A percentile compares a stretch with the other conserved stretches of the same genome.
These are phyloP conservation scores for Rachycentron canadum DNA, from an alignment of 2,797 vertebrate species.

Conservation along the genomic window DNA sequence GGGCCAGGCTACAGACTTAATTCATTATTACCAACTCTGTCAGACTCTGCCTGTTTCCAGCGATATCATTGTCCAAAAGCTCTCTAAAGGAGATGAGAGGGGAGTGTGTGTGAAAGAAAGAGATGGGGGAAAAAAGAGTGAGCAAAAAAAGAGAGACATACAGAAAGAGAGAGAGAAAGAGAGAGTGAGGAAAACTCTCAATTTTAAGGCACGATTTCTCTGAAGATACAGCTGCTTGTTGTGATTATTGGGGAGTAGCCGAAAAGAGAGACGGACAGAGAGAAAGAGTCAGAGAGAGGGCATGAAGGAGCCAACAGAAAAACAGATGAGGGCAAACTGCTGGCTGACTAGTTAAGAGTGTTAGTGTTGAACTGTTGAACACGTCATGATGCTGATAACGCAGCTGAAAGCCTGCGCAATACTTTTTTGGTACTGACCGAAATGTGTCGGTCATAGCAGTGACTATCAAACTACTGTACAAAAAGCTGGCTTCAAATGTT, in stretches of 20 bases:
- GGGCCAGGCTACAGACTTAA: slow-evolving; percentile 86
- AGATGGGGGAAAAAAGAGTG: slow-evolving; percentile 43
- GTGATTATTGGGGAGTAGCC: slow-evolving; percentile 84
- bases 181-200: slow-evolving; percentile 68
- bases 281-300: slow-evolving; percentile 72
- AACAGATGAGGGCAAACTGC: slow-evolving; percentile 43
- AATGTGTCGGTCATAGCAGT: not conserved
- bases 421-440: not conserved
- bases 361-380: slow-evolving; percentile 82
- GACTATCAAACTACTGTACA: not conserved
- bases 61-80: slow-evolving; percentile 85
- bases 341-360: slow-evolving; percentile 20
- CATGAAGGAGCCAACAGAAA: slow-evolving; percentile 28
- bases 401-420: not conserved
- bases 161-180: slow-evolving; percentile 29
- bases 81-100: slow-evolving; percentile 84
- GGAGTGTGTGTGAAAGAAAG: slow-evolving; percentile 68
- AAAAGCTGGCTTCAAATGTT: not conserved
- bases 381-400: slow-evolving; percentile 32
- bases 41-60: slow-evolving; percentile 85
- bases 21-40: slow-evolving; percentile 86
- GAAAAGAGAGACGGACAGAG: slow-evolving; percentile 67
- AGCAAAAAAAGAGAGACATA: slow-evolving; percentile 42
- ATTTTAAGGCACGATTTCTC: slow-evolving; percentile 87
- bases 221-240: slow-evolving; percentile 86